Evolutionary conservation across 2,888 invertebrate genomes (phyloP).

Genomic region (Leptopilina syphax): DNA sequence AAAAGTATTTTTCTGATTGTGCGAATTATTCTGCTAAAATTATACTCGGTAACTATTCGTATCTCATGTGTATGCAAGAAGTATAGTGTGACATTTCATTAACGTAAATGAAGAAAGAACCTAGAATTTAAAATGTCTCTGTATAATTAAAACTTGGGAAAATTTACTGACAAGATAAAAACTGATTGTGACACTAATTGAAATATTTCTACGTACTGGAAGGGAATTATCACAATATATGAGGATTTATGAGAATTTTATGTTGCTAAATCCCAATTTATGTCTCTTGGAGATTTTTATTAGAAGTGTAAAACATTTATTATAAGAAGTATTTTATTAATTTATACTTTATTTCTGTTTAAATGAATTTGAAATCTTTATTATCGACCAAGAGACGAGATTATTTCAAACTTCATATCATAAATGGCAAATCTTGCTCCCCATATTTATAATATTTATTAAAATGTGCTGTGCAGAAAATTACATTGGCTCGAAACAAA

Average conservation of each 20-base stretch:
- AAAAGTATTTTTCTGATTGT: not conserved
- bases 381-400: no score
- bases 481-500: not conserved
- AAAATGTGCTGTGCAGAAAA: not conserved
- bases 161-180: constrained; percentile 28
- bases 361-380: no score
- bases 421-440: no score
- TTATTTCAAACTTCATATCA: no score
- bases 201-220: not conserved
- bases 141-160: constrained; percentile 29
- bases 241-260: not conserved
- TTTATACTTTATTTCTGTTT: no score
- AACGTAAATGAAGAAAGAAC: constrained; percentile 35
- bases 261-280: not conserved
- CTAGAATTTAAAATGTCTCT: constrained; percentile 29
- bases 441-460: no score
- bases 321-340: no score
- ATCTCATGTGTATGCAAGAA: constrained; percentile 20
- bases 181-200: constrained; percentile 5
- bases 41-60: constrained; percentile 4
- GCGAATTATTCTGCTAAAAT: not conserved
- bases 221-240: not conserved
- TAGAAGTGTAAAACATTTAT: no score
- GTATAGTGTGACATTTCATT: constrained; percentile 25
- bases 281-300: no score